Conservation (phyloP, 2,888 invertebrate species). For the Drosophila mercatorum region DNA sequence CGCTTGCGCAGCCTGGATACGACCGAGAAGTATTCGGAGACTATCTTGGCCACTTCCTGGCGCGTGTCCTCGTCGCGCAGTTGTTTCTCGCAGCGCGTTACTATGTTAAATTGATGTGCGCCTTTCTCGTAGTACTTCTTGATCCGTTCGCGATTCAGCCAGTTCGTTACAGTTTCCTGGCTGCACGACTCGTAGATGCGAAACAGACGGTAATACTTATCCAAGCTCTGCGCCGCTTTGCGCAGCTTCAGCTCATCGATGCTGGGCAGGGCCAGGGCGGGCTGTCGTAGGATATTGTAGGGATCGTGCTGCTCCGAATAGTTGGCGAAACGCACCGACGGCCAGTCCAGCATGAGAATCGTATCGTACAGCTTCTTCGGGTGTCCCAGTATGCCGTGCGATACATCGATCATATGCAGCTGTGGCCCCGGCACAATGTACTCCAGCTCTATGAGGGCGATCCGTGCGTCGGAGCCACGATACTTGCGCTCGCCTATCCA, state of each 20-base stretch:
- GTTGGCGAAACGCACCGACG: conserved; percentile 8
- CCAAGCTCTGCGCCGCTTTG: not conserved
- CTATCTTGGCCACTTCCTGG: not conserved
- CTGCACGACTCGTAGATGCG: conserved; percentile 1
- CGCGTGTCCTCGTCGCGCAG: not conserved
- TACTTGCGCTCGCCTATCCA: conserved; percentile 6
- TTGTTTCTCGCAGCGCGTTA: not conserved
- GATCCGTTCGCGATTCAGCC: not conserved
- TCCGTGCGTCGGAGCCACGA: not conserved
- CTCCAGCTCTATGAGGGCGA: conserved; percentile 3
- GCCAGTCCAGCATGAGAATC: conserved; percentile 12
- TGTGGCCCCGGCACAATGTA: conserved; percentile 10
- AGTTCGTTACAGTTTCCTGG: not conserved
- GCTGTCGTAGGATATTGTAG: conserved; percentile 1
- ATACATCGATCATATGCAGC: conserved; percentile 5
- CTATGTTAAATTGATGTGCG: not conserved
- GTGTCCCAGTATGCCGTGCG: conserved; percentile 12
- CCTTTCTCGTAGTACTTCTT: not conserved
- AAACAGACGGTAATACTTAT: not conserved
- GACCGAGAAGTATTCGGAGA: not conserved
- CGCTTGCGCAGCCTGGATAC: conserved; percentile 1
- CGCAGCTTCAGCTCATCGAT: not conserved
- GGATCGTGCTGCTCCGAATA: not conserved
- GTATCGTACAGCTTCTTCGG: conserved; percentile 11
- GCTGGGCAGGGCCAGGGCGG: not conserved